Evolutionary conservation across 2,797 vertebrate species (phyloP), one percentile per base, ranked within the genome.

Genomic region (Micromesistius poutassou): DNA sequence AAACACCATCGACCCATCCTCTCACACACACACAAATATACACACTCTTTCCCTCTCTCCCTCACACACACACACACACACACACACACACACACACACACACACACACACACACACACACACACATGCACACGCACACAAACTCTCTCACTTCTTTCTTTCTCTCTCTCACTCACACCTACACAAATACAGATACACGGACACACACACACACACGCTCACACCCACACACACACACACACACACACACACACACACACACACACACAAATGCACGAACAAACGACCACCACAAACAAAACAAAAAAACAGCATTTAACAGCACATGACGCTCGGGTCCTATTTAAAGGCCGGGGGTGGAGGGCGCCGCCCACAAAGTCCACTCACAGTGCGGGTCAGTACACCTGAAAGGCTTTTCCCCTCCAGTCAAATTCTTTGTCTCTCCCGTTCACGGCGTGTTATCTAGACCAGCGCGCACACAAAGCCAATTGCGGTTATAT

Each of bases 321-420:
- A 83, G 90, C 91, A 88, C 87, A 89, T 87, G 86, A 81, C 87
- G 83, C 87, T 78, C 79, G 73, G 76, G 46, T 81, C 80, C 85
- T 87, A 80, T 91, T 93, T 91, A 88, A 89, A 91, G 81, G 77
- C 77, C 75, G 50, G 79, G 71, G 78, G 86, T 82, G 77, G 88
- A 87, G 88, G 89, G 83, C 50, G 75, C 85, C 81, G 83, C 83
- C 82, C 84, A 89, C 92, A 92, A 93, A 92, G 93, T 92, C 87
- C 82, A 87, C 92, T 94, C 93, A 94, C 93, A 93, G 94, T 93
- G 90, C 80, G 94, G 94, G 93, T 95, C 94, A 95, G 89, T 92
- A 91, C 92, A 89, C 93, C 91, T 93, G 91, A 95, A 95, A 93
- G 92, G 88, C 91, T 94, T 94, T 93, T 93, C 88, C 88, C 83